Conservation (phyloP, 37 sponge, comb jelly and placozoan genomes). For the Lycopodina hypogea region DNA sequence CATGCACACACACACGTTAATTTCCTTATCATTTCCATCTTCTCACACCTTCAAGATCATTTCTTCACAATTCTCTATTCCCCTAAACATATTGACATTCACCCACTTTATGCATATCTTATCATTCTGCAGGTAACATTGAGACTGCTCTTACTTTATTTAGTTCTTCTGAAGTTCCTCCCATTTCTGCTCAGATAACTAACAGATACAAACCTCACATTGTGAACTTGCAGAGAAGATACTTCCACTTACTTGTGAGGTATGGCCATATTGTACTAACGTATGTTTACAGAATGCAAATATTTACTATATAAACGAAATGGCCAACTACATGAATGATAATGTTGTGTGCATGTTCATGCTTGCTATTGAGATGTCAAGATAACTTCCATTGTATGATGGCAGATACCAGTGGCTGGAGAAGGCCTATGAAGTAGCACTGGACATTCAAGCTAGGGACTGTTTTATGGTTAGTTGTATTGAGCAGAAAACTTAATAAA, state of each 20-base stretch:
- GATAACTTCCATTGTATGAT: too few species aligned
- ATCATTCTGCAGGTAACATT: slow-evolving; percentile 22
- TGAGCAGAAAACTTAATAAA: not conserved
- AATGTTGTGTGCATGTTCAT: too few species aligned
- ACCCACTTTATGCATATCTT: not conserved
- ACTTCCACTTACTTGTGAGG: slow-evolving; percentile 55
- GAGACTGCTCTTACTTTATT: slow-evolving; percentile 57
- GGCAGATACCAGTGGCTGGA: slow-evolving; percentile 45
- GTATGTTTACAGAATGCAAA: not conserved
- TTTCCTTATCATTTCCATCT: too few species aligned
- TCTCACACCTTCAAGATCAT: too few species aligned
- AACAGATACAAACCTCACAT: slow-evolving; percentile 26
- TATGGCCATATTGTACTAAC: not conserved
- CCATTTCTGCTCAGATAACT: slow-evolving; percentile 4
- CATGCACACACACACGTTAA: too few species aligned
- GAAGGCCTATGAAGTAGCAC: slow-evolving; percentile 57
- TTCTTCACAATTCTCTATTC: too few species aligned
- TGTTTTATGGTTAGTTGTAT: slow-evolving; percentile 55
- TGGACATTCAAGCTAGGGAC: slow-evolving; percentile 49
- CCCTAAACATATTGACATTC: not conserved
- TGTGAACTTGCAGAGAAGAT: slow-evolving; percentile 53
- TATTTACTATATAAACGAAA: not conserved
- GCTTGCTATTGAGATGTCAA: too few species aligned
- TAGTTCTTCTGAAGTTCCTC: slow-evolving; percentile 11
- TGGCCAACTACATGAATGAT: too few species aligned